phyloP scores from a whole-genome alignment of 2,797 vertebrate species.

The Peromyscus melanophrys region DNA sequence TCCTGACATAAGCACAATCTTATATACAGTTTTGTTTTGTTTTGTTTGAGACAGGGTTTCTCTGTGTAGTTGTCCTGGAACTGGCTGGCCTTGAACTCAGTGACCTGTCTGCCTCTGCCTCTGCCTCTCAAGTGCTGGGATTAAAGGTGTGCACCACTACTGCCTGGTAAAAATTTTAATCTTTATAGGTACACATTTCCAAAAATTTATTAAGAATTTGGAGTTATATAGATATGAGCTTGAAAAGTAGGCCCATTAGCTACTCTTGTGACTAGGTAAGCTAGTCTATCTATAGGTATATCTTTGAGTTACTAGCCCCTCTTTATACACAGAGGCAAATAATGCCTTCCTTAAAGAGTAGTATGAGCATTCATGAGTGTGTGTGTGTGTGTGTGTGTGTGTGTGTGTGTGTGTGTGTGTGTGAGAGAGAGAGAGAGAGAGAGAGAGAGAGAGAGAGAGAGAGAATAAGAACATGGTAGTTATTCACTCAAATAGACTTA shows the following conservation, averaged over 20 bases:
- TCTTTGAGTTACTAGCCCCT: not conserved
- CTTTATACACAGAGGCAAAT: not conserved
- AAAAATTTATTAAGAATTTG: conserved; percentile 1
- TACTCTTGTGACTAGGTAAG: not conserved
- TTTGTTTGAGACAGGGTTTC: not conserved
- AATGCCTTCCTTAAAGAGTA: not conserved
- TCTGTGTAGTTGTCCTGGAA: not conserved
- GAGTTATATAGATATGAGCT: conserved; percentile 9
- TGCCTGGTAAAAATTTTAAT: not conserved
- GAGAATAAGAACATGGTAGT: not conserved
- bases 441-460: too few species aligned
- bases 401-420: not conserved
- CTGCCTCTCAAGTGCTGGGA: too few species aligned
- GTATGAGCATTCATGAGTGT: not conserved
- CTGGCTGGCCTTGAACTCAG: not conserved
- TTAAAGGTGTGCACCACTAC: not conserved
- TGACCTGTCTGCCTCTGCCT: not conserved
- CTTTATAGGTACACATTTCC: not conserved
- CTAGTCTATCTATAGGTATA: not conserved
- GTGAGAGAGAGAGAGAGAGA: too few species aligned
- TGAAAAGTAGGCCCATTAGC: conserved; percentile 19
- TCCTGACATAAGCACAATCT: not conserved
- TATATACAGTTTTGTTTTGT: not conserved
- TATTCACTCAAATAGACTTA: not conserved
- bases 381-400: not conserved